Evolutionary conservation across 2,888 invertebrate species (phyloP), one percentile per base, ranked within the genome.

Genomic region (Ectemnius lituratus): DNA sequence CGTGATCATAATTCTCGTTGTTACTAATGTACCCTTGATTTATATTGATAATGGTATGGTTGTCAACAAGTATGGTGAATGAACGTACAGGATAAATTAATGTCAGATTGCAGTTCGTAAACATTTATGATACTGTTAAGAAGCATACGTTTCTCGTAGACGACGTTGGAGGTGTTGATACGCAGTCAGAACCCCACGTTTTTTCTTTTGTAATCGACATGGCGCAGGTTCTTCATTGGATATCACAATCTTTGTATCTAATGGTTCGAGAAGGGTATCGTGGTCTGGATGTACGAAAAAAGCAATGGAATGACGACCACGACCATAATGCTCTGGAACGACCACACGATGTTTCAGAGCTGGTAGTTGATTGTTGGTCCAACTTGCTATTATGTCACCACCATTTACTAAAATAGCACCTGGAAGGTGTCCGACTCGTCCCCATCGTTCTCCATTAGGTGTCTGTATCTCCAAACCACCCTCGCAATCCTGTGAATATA

Each of bases 271-370:
- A 58, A 88, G 85, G 5, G 92, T 92, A 76, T 92, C 92, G 80
- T 91, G 91, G 91, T 95, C 95, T 2, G 96, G 95, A 91, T 95
- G 95, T 83, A 95, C 94, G 92, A 95, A 95, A 92, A 94, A 95
- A 37, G 95, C 95, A 78, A 96, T 94, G 83, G 95, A 95, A 91
- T 95, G 95, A n/a, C 95, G 94, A 2, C 94, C 94, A 77, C 94
- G 92, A 0, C 93, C 92, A 76, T 93, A 92, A 28, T 94, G 94
- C 14, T 94, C 92, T 0, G 96, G 96, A 3, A 96, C 93, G 14
- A 95, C 94, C 8, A 96, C 95, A 56, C 96, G 94, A 88, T 96
- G 96, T 88, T 93, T 92, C 86, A 96, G 92, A 67, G 96, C 95
- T 20, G 94, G 93, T 70, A 95, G 93, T 65, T 93, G 91, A 78